These are phyloP conservation scores for Tursiops truncatus DNA, from an alignment of 2,113 vertebrate species.

Conservation along the genomic window DNA sequence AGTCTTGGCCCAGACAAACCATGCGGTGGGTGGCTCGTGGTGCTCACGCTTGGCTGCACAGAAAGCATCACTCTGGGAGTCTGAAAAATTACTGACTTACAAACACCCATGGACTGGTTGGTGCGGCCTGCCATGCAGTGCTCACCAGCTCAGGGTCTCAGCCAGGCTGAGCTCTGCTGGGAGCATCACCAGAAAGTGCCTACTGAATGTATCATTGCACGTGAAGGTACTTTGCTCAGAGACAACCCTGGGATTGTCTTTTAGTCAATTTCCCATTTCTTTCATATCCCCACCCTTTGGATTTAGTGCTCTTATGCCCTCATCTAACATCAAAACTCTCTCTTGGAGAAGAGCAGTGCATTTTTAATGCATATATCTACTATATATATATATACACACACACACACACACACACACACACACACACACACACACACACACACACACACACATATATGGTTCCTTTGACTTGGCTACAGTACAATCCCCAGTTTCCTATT, in stretches of 20 bases:
- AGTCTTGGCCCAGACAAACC: neutral
- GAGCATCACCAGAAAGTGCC: neutral
- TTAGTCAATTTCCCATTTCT: neutral
- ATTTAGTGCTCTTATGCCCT: neutral
- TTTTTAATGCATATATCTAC: neutral
- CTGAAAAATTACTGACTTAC: neutral
- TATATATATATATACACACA: neutral
- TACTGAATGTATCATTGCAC: neutral
- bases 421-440: too few relatives aligned
- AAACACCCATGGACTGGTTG: neutral
- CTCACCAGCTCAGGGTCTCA: neutral
- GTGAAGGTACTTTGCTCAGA: neutral
- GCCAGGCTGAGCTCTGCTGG: neutral
- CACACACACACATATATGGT: neutral
- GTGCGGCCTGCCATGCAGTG: neutral
- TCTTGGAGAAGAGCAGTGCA: neutral
- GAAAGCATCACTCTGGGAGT: neutral
- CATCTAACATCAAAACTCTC: neutral
- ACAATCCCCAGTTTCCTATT: conserved; percentile 40
- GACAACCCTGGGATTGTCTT: neutral
- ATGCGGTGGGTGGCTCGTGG: neutral
- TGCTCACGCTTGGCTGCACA: neutral
- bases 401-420: neutral
- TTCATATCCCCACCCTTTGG: neutral
- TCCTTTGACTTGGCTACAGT: conserved; percentile 28